These are phyloP conservation scores for Pseudopodoces humilis DNA, from an alignment of 2,113 vertebrate genomes.

Conservation along the genomic window DNA sequence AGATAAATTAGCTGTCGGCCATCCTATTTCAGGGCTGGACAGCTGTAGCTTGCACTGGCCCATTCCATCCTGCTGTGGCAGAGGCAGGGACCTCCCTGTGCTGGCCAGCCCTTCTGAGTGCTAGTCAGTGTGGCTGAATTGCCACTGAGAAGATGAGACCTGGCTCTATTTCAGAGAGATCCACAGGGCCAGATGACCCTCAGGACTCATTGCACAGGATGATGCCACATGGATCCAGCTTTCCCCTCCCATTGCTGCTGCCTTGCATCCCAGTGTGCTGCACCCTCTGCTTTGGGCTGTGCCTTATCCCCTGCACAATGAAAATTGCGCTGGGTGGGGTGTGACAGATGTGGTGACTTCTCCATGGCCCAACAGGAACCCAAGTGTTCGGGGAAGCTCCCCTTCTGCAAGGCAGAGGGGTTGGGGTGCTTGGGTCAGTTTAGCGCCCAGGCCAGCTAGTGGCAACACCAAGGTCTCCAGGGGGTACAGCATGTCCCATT, in stretches of 20 bases:
- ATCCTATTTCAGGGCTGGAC: not conserved
- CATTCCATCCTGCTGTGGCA: rapidly evolving
- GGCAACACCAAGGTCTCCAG: not conserved
- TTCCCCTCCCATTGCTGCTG: not conserved
- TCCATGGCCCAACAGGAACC: not conserved
- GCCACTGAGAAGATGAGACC: no score
- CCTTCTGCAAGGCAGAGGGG: not conserved
- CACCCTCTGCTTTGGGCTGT: not conserved
- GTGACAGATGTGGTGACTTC: rapidly evolving
- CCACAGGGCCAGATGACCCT: not conserved
- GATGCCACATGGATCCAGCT: not conserved
- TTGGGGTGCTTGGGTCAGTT: not conserved
- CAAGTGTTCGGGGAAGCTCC: not conserved
- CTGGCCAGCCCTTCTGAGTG: not conserved
- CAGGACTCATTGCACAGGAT: not conserved
- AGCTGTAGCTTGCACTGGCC: not conserved
- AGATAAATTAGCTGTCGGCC: slow-evolving; percentile 45
- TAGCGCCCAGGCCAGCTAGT: not conserved
- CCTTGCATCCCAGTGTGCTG: not conserved
- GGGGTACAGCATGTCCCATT: rapidly evolving
- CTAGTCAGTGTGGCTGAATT: not conserved
- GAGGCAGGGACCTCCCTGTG: not conserved
- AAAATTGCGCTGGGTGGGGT: not conserved
- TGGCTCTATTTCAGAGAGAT: not conserved
- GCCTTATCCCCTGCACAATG: not conserved